phyloP scores from a whole-genome alignment of 1,140 invertebrate species.

The Hormaphis cornu region DNA sequence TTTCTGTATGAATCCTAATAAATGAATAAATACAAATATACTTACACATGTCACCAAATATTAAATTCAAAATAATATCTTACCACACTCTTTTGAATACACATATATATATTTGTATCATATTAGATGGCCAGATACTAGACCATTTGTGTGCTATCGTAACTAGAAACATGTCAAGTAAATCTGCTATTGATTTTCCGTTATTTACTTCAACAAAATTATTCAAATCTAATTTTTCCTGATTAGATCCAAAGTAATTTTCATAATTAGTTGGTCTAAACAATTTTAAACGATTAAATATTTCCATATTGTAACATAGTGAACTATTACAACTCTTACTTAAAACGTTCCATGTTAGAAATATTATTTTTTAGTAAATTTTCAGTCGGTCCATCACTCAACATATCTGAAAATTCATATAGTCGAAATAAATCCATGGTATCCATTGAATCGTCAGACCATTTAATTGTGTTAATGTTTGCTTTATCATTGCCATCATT shows the following conservation, averaged over 20 bases:
- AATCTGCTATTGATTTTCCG: conserved; percentile 24
- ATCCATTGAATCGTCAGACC: conserved; percentile 51
- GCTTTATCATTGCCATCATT: conserved; percentile 34
- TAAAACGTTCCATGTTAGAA: not conserved
- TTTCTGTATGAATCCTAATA: conserved; percentile 22
- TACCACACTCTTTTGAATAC: conserved; percentile 32
- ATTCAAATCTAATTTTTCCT: conserved; percentile 54
- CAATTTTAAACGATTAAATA: not conserved
- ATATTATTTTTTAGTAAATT: conserved; percentile 13
- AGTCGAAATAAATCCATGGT: conserved; percentile 55
- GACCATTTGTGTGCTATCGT: conserved; percentile 25
- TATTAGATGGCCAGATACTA: conserved; percentile 18
- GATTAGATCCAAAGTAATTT: conserved; percentile 55
- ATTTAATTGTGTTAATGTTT: conserved; percentile 30
- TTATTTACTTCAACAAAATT: conserved; percentile 50
- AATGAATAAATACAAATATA: not conserved
- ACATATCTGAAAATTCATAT: conserved; percentile 17
- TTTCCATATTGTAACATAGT: not conserved
- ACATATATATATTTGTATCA: conserved; percentile 24
- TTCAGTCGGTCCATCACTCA: conserved; percentile 9
- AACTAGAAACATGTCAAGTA: conserved; percentile 16
- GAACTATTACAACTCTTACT: conserved; percentile 9
- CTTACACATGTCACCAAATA: not conserved
- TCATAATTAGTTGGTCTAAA: conserved; percentile 37
- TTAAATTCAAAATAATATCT: not conserved